These are phyloP conservation scores for Pandemis cinnamomeana DNA, from an alignment of 2,888 invertebrate genomes.

Conservation along the genomic window DNA sequence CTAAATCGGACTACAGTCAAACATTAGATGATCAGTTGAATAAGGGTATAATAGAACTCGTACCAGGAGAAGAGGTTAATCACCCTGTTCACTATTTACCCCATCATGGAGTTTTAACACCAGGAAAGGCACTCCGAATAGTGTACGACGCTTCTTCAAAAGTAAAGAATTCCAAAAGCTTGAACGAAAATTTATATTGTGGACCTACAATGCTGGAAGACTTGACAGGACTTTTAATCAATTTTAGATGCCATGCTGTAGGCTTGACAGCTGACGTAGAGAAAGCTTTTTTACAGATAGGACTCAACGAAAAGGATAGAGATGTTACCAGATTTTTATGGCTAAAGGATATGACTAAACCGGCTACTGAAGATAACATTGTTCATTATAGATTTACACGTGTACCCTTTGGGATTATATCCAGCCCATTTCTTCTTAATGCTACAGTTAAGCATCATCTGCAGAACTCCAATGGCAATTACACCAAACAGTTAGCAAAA, in stretches of 20 bases:
- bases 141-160: slow-evolving; percentile 47
- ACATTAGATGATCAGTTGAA: too few species aligned
- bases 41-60: too few species aligned
- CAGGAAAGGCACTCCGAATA: slow-evolving; percentile 38
- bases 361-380: too few species aligned
- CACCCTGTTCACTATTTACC: not conserved
- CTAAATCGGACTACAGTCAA: too few species aligned
- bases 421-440: too few species aligned
- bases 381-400: too few species aligned
- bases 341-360: slow-evolving; percentile 35
- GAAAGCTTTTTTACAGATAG: slow-evolving; percentile 44
- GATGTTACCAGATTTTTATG: slow-evolving; percentile 49
- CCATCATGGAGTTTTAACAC: not conserved
- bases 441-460: slow-evolving; percentile 37
- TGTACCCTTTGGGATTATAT: too few species aligned
- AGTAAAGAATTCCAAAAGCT: slow-evolving; percentile 40
- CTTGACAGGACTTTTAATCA: slow-evolving; percentile 45
- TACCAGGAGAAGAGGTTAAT: too few species aligned
- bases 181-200: slow-evolving; percentile 47
- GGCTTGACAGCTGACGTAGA: slow-evolving; percentile 48
- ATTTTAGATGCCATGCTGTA: slow-evolving; percentile 45
- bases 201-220: slow-evolving; percentile 49
- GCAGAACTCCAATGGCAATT: not conserved
- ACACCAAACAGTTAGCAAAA: slow-evolving; percentile 14
- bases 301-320: slow-evolving; percentile 43